Evolutionary conservation across 2,797 vertebrate genomes (phyloP).

Genomic region (Tenualosa thibaudeaui): DNA sequence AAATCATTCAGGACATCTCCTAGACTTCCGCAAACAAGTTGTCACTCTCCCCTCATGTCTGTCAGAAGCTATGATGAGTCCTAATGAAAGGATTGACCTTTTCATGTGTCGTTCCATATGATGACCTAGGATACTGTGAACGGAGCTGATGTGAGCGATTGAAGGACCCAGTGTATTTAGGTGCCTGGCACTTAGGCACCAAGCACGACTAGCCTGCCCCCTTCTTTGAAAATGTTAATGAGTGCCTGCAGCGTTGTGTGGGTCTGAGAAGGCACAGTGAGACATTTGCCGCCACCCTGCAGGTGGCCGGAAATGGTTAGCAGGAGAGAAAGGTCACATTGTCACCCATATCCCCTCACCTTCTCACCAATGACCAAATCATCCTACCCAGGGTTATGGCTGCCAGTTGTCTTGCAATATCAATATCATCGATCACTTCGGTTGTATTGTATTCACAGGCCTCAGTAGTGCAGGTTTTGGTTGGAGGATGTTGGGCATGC

Average conservation of each 20-base stretch:
- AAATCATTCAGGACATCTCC: neutral
- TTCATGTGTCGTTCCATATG: neutral
- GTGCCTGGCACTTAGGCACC: conserved; percentile 41
- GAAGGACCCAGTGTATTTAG: conserved; percentile 5
- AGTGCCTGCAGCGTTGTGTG: conserved; percentile 43
- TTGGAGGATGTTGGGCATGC: neutral
- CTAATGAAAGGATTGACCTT: neutral
- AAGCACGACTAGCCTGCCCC: conserved; percentile 52
- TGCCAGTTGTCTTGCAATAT: neutral
- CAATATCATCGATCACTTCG: neutral
- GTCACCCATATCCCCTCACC: neutral
- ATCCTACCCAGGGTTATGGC: neutral
- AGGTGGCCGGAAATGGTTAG: conserved; percentile 42
- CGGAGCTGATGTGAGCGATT: neutral
- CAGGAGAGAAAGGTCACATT: conserved; percentile 50
- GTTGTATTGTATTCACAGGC: neutral
- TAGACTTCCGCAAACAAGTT: conserved; percentile 9
- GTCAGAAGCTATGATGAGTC: neutral
- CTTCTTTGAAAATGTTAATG: conserved; percentile 58
- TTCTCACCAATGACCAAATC: neutral
- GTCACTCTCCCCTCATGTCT: neutral
- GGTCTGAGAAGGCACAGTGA: conserved; percentile 51
- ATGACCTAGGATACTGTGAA: neutral
- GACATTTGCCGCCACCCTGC: conserved; percentile 39
- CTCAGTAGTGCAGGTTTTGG: too few relatives aligned